phyloP scores from a whole-genome alignment of 2,797 vertebrate genomes.

The Microcaecilia unicolor region DNA sequence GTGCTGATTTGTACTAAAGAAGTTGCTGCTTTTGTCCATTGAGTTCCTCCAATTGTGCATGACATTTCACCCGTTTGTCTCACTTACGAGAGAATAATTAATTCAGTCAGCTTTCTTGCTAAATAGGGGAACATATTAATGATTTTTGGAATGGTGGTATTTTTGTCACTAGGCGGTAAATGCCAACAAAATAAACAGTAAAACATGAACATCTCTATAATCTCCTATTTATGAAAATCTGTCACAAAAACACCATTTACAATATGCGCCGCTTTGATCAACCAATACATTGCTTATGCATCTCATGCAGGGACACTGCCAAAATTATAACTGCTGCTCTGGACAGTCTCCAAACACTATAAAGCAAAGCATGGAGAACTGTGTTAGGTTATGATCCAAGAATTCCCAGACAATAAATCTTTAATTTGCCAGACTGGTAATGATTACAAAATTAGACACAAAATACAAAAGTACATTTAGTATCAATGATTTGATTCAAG shows the following conservation, averaged over 20 bases:
- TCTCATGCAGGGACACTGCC: conserved; percentile 30
- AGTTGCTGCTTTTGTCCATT: conserved; percentile 3
- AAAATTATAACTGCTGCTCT: conserved; percentile 38
- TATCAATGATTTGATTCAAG: conserved; percentile 23
- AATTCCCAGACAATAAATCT: conserved; percentile 53
- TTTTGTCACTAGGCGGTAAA: conserved; percentile 8
- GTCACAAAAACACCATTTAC: conserved; percentile 30
- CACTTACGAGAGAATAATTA: conserved; percentile 22
- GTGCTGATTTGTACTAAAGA: conserved; percentile 16
- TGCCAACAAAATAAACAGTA: conserved; percentile 28
- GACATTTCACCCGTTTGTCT: conserved; percentile 1
- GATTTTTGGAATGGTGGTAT: not conserved
- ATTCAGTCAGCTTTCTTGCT: conserved; percentile 13
- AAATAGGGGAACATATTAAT: conserved; percentile 1
- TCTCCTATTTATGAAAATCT: conserved; percentile 25
- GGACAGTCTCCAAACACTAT: conserved; percentile 43
- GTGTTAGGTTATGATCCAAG: conserved; percentile 49
- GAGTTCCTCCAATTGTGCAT: conserved; percentile 13
- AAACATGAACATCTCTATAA: conserved; percentile 9
- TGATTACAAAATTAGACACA: conserved; percentile 39
- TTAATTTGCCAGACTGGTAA: conserved; percentile 47
- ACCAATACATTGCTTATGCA: conserved; percentile 44
- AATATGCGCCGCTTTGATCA: conserved; percentile 45
- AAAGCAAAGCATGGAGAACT: conserved; percentile 48
- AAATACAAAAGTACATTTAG: conserved; percentile 47